These are phyloP conservation scores for Thera britannica DNA, from an alignment of 2,888 invertebrate genomes.

Conservation along the genomic window DNA sequence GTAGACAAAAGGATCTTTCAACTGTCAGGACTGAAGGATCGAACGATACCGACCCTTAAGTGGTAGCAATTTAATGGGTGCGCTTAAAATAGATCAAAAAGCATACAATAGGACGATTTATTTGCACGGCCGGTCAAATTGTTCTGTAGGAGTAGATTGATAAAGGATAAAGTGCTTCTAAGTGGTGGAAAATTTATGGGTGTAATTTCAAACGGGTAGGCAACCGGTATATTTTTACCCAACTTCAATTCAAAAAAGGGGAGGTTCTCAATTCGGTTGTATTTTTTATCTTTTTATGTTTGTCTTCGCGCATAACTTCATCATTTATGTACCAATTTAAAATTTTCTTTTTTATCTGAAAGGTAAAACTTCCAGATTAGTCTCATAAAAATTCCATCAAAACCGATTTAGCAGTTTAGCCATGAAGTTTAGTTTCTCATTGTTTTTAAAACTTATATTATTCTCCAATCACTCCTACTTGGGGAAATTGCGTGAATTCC, in stretches of 20 bases:
- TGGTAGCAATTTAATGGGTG: conserved; percentile 41
- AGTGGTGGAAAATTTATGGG: conserved; percentile 19
- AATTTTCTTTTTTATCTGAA: no score
- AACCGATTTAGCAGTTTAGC: no score
- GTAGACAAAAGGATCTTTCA: conserved; percentile 58
- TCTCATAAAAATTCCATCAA: no score
- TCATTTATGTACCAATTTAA: no score
- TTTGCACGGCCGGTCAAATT: conserved; percentile 31
- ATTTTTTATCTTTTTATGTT: no score
- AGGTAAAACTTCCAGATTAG: no score
- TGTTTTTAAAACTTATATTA: not conserved
- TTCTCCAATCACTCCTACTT: conserved; percentile 22
- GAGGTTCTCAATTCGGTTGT: no score
- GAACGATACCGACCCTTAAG: conserved; percentile 53
- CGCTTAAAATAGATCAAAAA: conserved; percentile 48
- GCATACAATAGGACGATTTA: conserved; percentile 34
- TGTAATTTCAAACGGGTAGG: no score
- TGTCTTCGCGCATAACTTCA: no score
- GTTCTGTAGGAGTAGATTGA: conserved; percentile 37
- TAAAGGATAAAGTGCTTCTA: conserved; percentile 31
- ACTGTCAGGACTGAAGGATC: conserved; percentile 65
- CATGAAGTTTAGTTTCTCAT: no score
- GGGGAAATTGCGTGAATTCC: conserved; percentile 41
- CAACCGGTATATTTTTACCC: no score
- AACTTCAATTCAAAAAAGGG: no score